Evolutionary conservation across 1,140 invertebrate genomes (phyloP).

Genomic region (Musca domestica): DNA sequence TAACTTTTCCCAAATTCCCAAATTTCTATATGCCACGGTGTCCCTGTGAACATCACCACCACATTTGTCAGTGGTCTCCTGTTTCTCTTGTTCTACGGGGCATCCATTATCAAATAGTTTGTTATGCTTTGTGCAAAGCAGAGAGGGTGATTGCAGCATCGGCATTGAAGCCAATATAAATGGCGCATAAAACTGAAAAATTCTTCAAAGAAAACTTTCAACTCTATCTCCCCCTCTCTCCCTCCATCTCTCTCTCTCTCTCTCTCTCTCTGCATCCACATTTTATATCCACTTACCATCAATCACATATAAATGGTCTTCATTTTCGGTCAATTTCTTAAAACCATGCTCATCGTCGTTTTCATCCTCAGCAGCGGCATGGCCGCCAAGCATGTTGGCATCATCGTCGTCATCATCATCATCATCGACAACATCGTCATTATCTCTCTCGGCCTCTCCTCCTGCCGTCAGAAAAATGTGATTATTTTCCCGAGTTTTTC

Average conservation of each 20-base stretch:
- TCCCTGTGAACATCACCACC: too few relatives aligned
- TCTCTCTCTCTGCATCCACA: background rate
- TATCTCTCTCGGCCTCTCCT: background rate
- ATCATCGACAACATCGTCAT: background rate
- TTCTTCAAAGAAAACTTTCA: background rate
- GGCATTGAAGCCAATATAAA: too few relatives aligned
- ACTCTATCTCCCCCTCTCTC: background rate
- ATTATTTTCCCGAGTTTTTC: slow-evolving; percentile 6
- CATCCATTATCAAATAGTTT: too few relatives aligned
- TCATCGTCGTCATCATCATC: background rate
- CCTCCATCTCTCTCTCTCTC: too few relatives aligned
- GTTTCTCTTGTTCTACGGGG: too few relatives aligned
- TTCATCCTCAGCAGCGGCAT: slow-evolving; percentile 16
- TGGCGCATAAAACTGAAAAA: too few relatives aligned
- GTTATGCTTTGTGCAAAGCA: too few relatives aligned
- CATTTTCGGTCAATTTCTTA: slow-evolving; percentile 36
- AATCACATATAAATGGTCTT: slow-evolving; percentile 43
- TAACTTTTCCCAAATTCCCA: too few relatives aligned
- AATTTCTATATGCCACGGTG: too few relatives aligned
- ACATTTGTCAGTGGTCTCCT: too few relatives aligned
- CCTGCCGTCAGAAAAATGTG: background rate
- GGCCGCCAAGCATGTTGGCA: background rate
- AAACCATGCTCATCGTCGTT: slow-evolving; percentile 42
- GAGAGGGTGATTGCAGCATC: background rate
- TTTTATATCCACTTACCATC: slow-evolving; percentile 32